These are phyloP conservation scores for Rhinoptilus africanus DNA, from an alignment of 2,113 vertebrate species.

Conservation along the genomic window DNA sequence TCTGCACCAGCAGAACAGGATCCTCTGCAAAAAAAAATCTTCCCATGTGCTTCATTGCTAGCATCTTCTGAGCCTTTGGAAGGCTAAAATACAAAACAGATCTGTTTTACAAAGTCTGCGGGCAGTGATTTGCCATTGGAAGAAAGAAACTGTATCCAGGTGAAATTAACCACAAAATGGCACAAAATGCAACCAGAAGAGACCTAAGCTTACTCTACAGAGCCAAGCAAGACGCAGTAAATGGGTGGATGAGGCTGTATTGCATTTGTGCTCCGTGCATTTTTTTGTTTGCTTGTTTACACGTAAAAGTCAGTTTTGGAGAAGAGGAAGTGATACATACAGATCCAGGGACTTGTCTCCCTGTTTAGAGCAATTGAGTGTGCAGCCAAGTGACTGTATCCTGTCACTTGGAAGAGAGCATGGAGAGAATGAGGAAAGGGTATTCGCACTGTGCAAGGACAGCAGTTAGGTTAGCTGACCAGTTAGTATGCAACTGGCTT, in stretches of 20 bases:
- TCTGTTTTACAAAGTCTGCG: background rate
- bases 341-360: background rate
- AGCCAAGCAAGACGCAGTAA: background rate
- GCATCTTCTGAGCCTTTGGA: background rate
- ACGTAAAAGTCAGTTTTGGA: background rate
- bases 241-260: background rate
- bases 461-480: background rate
- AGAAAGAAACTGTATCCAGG: background rate
- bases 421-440: background rate
- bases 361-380: background rate
- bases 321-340: background rate
- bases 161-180: background rate
- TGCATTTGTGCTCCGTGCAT: background rate
- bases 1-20: slow-evolving; percentile 2
- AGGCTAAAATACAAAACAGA: background rate
- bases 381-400: background rate
- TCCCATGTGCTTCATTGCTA: background rate
- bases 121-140: background rate
- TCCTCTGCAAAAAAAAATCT: background rate
- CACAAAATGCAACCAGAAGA: background rate
- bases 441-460: background rate
- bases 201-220: background rate
- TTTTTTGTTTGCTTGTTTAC: background rate
- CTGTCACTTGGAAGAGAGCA: background rate
- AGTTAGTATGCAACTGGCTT: background rate